Conservation (phyloP, 2,113 vertebrate genomes). For the Cyanocitta stelleri region DNA sequence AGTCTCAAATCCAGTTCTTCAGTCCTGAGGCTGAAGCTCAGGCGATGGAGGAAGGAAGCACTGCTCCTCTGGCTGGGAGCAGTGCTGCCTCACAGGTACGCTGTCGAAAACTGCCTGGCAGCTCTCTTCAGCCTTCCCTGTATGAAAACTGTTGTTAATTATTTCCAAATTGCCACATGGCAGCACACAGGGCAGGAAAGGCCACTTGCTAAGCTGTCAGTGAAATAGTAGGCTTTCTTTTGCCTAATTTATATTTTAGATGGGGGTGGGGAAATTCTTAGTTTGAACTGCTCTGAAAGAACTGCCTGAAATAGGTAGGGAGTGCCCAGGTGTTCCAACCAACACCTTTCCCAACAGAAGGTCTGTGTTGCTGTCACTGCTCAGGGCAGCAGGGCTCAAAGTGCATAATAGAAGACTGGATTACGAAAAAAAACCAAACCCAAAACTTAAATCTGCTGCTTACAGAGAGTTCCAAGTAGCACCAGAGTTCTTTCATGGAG, state of each 20-base stretch:
- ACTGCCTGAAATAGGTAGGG: background rate
- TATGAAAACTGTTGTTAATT: background rate
- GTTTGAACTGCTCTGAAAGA: background rate
- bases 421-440: background rate
- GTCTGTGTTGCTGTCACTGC: background rate
- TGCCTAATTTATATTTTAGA: background rate
- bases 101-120: background rate
- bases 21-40: background rate
- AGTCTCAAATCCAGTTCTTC: background rate
- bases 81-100: background rate
- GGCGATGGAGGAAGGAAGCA: accelerated
- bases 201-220: background rate
- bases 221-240: background rate
- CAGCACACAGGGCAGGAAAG: background rate
- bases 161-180: background rate
- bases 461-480: background rate
- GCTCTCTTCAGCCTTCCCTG: background rate
- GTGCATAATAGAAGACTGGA: accelerated
- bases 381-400: background rate
- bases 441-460: background rate
- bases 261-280: background rate
- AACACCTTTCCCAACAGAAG: background rate
- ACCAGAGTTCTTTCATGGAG: background rate
- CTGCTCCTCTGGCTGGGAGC: background rate
- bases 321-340: background rate